Base-by-base conservation (phyloP, 1,140 invertebrate species). In the Drosophila oshimai region DNA sequence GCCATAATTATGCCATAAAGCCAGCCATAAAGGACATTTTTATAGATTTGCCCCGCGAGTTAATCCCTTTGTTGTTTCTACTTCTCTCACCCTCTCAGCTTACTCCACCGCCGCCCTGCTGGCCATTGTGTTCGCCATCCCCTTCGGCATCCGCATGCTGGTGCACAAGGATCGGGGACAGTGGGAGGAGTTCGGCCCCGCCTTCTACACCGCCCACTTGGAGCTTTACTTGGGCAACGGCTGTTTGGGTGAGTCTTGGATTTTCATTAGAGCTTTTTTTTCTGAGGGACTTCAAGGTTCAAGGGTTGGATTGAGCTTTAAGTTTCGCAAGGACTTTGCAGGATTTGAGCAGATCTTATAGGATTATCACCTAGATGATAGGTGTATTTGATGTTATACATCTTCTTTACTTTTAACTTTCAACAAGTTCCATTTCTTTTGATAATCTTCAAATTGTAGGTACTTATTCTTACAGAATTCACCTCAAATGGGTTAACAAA, bases 191-290 rank as follows among this genome's bases (percentile, higher is more conserved):
- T 93, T 94, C 74, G 79, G 92, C 0, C 93, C 94, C 54, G 95
- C 95, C 6, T 94, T 95, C 79, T 96, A 95, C 75, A 94, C 95
- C 71, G 94, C 94, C 2, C 94, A 96, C 70, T 90, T 96, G 51
- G 95, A 95, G 86, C 93, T 96, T 29, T 95, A 95, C 67, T 91
- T 96, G 6, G 95, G 95, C 5, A 96, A 96, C 69, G 94, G 94
- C 15, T 95, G 95, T 75, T 91, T 96, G 39, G 94, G 94, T 94
- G 91, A 91, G 90, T 83, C 20, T n/a, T 6, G 24, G 39, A 7
- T 20, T 9, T 24, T 0, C 12, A 1, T 18, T n/a, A 6, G n/a
- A 65, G 58, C 57, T 47, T 45, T 10, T 2, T 1, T 2, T 3
- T 1, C 5, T 17, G 3, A 15, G 2, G 9, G 18, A 26, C 7